Evolutionary conservation across 2,888 invertebrate genomes (phyloP), one percentile per base, ranked within the genome.

Genomic region (Nomada goodeniana): DNA sequence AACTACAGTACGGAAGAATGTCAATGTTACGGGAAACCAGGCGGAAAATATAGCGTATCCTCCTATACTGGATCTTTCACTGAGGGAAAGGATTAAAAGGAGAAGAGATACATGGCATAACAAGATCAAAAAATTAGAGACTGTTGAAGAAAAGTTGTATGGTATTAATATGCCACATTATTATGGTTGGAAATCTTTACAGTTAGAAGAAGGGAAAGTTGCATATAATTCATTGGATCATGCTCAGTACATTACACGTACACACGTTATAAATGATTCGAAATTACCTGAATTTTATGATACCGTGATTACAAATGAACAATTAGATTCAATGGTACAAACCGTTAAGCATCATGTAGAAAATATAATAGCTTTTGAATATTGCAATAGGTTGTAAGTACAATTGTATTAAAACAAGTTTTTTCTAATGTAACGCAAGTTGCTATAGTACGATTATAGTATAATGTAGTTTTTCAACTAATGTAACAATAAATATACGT

Each of bases 121-220:
- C 20, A 95, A 95, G 90, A 95, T 98, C 18, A 95, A 95, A 91
- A 92, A 94, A 1, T 89, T 97, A 15, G 95, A 96, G 76, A 97
- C 97, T 0, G 95, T 98, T 0, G 98, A 98, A 94, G 97, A 98
- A 92, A 98, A 98, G 91, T 95, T 97, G 88, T 96, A 97, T 70
- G 97, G 97, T 88, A 90, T 98, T 36, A 98, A 98, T 92, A 96
- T 98, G 96, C 97, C 97, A 0, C 95, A 95, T 67, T 98, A 96
- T 92, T 98, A 97, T 92, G 98, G 98, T 1, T 98, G 96, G 94
- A 95, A 95, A 89, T 95, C 95, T 76, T 93, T 96, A 1, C 93
- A 95, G 89, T 91, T 98, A 4, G 92, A 94, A 2, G 97, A 97
- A 91, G 94, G 95, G 65, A 86, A 86, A 18, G 90, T 95, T 76